A percentile compares a stretch with the other conserved stretches of the same genome.
phyloP scores from a whole-genome alignment of 2,797 vertebrate genomes.

The Amphiprion clarkii region DNA sequence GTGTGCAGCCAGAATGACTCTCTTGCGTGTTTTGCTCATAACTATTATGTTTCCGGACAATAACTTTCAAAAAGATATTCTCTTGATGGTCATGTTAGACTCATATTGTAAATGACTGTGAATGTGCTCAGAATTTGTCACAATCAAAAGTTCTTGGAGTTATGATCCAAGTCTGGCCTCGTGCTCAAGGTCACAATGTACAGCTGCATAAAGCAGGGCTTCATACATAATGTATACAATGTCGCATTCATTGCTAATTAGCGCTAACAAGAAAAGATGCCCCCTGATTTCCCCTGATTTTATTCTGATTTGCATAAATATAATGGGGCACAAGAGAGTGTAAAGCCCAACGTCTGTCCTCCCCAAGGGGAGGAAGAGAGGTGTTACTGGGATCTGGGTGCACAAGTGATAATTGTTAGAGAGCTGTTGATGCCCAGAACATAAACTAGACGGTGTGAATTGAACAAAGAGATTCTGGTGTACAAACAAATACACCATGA shows the following conservation, averaged over 20 bases:
- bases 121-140: slow-evolving; percentile 10
- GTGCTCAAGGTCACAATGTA: slow-evolving; percentile 68
- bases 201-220: slow-evolving; percentile 31
- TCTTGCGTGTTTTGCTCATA: slow-evolving; percentile 41
- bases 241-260: slow-evolving; percentile 80
- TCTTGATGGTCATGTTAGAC: slow-evolving; percentile 16
- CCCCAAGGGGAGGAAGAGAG: slow-evolving; percentile 69
- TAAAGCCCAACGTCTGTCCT: slow-evolving; percentile 73
- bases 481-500: slow-evolving; percentile 30
- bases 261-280: slow-evolving; percentile 77
- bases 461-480: slow-evolving; percentile 58
- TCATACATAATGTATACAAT: slow-evolving; percentile 78
- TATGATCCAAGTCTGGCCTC: slow-evolving; percentile 21
- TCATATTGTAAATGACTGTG: slow-evolving; percentile 5
- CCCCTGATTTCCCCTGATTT: slow-evolving; percentile 77
- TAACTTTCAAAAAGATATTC: slow-evolving; percentile 31
- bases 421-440: slow-evolving; percentile 57
- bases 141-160: slow-evolving; percentile 16
- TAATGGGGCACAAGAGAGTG: slow-evolving; percentile 80
- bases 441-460: slow-evolving; percentile 42
- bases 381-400: slow-evolving; percentile 70
- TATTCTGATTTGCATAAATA: slow-evolving; percentile 83
- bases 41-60: slow-evolving; percentile 33
- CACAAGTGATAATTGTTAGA: slow-evolving; percentile 76
- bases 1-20: slow-evolving; percentile 41